These are phyloP conservation scores for Phainopepla nitens DNA, from an alignment of 2,113 vertebrate genomes.

Conservation along the genomic window DNA sequence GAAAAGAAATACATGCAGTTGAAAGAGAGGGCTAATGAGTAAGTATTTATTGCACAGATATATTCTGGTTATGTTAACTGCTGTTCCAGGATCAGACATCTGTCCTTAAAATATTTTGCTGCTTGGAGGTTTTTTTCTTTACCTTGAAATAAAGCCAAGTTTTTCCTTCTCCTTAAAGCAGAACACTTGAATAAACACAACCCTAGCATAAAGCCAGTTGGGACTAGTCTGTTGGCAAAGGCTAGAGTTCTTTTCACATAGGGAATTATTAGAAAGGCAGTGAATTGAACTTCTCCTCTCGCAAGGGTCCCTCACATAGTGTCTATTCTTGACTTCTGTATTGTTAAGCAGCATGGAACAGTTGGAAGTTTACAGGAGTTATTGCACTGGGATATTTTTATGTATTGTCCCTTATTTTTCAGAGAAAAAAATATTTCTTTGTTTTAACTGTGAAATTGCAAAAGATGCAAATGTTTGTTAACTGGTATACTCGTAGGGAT, in stretches of 20 bases:
- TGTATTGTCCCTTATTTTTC: neutral
- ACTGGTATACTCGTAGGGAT: neutral
- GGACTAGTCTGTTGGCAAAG: slow-evolving; percentile 35
- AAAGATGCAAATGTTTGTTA: neutral
- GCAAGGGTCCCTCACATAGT: neutral
- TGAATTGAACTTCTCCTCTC: neutral
- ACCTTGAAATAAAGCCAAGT: slow-evolving; percentile 42
- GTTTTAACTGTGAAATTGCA: neutral
- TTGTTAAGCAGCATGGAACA: neutral
- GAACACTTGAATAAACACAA: slow-evolving; percentile 67
- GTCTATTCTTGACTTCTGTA: neutral
- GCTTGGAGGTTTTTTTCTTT: slow-evolving; percentile 39
- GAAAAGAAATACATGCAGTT: slow-evolving; percentile 23
- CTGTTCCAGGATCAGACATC: slow-evolving; percentile 51
- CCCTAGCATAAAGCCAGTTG: slow-evolving; percentile 29
- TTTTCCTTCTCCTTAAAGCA: slow-evolving; percentile 45
- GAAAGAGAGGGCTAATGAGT: slow-evolving; percentile 5
- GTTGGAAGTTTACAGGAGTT: neutral
- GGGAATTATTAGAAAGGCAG: slow-evolving; percentile 31
- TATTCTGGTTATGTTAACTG: neutral
- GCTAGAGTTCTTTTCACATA: slow-evolving; percentile 16
- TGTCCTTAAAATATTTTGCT: slow-evolving; percentile 44
- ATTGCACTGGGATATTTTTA: neutral
- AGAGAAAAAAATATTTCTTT: neutral
- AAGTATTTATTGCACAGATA: slow-evolving; percentile 23